Evolutionary conservation across 2,797 vertebrate species (phyloP).

Genomic region (Gymnothorax javanicus): DNA sequence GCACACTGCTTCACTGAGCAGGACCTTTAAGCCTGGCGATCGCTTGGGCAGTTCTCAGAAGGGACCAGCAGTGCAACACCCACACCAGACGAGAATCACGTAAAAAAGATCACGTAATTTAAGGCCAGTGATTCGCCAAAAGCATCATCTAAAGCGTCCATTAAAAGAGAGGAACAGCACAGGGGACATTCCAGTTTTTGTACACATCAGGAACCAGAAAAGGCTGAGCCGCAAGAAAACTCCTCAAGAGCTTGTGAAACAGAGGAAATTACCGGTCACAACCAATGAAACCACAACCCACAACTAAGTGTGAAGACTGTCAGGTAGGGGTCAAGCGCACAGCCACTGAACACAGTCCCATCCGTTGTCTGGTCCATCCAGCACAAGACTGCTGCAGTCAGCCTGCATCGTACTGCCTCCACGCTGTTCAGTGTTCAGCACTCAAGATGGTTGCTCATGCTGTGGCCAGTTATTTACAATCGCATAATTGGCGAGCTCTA

Average conservation of each 20-base stretch:
- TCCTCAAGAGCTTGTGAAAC: neutral
- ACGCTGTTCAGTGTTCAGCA: neutral
- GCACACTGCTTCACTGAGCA: neutral
- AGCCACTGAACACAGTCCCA: neutral
- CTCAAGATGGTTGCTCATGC: neutral
- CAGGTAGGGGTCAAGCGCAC: neutral
- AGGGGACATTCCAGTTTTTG: neutral
- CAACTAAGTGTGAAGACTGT: neutral
- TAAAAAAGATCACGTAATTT: neutral
- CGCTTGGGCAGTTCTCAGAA: neutral
- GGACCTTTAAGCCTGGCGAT: neutral
- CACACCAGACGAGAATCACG: neutral
- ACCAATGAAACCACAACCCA: neutral
- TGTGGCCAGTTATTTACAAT: neutral
- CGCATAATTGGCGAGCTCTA: too few relatives aligned
- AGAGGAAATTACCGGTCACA: neutral
- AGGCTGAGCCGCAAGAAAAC: neutral
- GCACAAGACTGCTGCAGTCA: neutral
- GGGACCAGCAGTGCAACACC: neutral
- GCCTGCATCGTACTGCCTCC: neutral
- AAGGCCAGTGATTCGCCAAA: neutral
- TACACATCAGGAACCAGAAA: neutral
- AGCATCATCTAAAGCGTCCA: neutral
- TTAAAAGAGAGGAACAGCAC: neutral
- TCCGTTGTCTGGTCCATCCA: neutral